Conservation (phyloP, 2,113 vertebrate genomes). For the Cygnus buccinator region DNA sequence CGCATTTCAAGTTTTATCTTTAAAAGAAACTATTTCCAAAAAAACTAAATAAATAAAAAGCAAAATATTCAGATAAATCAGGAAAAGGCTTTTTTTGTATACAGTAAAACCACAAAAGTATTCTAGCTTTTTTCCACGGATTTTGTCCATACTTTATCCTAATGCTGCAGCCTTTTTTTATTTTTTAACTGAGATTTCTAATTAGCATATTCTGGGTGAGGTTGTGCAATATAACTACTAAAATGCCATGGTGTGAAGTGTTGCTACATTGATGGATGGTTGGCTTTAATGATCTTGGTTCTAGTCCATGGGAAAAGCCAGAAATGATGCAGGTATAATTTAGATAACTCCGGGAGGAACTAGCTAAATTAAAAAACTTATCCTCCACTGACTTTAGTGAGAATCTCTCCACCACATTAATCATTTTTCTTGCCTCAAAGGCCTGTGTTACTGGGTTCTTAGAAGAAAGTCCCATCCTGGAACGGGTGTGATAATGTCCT, state of each 20-base stretch:
- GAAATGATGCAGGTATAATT: slow-evolving; percentile 37
- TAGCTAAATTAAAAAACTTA: slow-evolving; percentile 22
- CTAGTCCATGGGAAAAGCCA: neutral
- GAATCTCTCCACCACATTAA: neutral
- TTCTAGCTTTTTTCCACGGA: neutral
- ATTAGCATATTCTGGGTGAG: neutral
- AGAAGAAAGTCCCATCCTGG: neutral
- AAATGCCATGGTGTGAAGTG: neutral
- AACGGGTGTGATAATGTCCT: neutral
- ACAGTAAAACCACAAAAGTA: neutral
- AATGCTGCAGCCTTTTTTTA: neutral
- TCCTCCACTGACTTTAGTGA: neutral
- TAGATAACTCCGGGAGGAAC: slow-evolving; percentile 21
- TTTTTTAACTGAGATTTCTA: neutral
- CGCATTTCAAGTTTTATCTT: neutral
- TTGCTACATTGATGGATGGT: neutral
- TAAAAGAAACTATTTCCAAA: neutral
- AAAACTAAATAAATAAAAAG: neutral
- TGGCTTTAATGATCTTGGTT: slow-evolving; percentile 48
- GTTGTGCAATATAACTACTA: neutral
- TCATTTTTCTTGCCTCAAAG: slow-evolving; percentile 21
- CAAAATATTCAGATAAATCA: neutral
- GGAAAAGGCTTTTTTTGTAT: neutral
- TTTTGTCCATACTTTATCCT: neutral
- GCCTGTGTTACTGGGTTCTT: neutral